Evolutionary conservation across 2,888 invertebrate genomes (phyloP), one percentile per base, ranked within the genome.

Genomic region (Philereme transversata): DNA sequence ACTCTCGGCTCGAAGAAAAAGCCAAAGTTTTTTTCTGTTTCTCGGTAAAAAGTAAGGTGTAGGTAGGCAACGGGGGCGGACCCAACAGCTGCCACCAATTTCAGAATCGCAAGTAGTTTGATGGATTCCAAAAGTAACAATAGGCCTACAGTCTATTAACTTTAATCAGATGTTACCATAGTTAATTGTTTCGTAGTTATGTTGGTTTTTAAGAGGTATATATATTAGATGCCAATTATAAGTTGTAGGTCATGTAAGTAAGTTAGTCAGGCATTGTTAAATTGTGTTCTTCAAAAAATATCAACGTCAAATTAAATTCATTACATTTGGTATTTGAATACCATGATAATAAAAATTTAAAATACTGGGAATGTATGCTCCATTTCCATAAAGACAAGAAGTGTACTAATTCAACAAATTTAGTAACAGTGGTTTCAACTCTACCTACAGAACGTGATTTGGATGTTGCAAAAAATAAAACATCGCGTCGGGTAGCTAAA

Each of bases 11-110:
- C 73, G 71, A 71, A 79, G 77, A 80, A 86, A 82, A 83, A 79
- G 73, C 74, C 73, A 72, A 75, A 71, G 67, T 73, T 76, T 78
- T 38, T 78, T 82, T 83, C 69, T 71, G 69, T 75, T 83, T 82
- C 78, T 78, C 66, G 68, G 80, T 83, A 83, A 86, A 84, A 84
- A 83, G 80, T 82, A 78, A 79, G 79, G 79, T 75, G 76, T 80
- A 78, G 79, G 78, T 73, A 77, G 72, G 74, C 67, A 76, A 75
- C 75, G 78, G 77, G 77, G 83, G 83, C 81, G 83, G 80, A 53
- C 64, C 67, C 76, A 67, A 76, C 87, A 87, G 86, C 86, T 87
- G 87, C 81, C 73, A 74, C 79, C 83, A 81, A 86, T 83, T 82
- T 82, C 77, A 77, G 77, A 79, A 76, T 81, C 71, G 84, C 83